Conservation (phyloP, 2,888 invertebrate species). For the Ryuthela nishihirai region DNA sequence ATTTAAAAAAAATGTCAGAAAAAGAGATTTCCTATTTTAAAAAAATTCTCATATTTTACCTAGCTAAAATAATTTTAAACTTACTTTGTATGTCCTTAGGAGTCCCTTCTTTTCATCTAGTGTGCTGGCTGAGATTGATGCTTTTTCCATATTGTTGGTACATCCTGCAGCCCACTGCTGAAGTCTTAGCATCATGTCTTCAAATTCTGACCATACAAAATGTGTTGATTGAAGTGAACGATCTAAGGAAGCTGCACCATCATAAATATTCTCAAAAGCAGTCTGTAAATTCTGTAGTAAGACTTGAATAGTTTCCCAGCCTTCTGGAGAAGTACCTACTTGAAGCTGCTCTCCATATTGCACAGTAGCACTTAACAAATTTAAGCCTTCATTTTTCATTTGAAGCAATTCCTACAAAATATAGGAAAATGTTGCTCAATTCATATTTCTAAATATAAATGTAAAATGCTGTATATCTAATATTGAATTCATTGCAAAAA, state of each 20-base stretch:
- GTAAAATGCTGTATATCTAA: too few species aligned
- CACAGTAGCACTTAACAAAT: constrained; percentile 74
- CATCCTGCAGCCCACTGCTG: constrained; percentile 72
- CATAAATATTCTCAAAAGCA: constrained; percentile 74
- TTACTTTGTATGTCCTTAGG: constrained; percentile 70
- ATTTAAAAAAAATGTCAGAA: too few species aligned
- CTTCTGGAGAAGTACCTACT: constrained; percentile 78
- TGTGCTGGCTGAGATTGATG: constrained; percentile 76
- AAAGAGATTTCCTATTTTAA: too few species aligned
- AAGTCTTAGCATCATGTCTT: constrained; percentile 74
- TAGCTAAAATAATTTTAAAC: too few species aligned
- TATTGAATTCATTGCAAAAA: too few species aligned
- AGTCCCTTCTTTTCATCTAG: constrained; percentile 88
- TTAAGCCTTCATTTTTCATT: constrained; percentile 60
- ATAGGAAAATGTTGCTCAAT: constrained; percentile 1
- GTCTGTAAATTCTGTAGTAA: constrained; percentile 80
- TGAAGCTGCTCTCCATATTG: constrained; percentile 86
- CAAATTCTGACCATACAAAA: constrained; percentile 78
- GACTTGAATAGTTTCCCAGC: constrained; percentile 75
- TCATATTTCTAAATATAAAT: too few species aligned
- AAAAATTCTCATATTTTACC: too few species aligned
- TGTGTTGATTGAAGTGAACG: constrained; percentile 78
- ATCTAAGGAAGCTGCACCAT: constrained; percentile 70
- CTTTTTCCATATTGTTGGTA: constrained; percentile 69
- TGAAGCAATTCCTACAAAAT: constrained; percentile 46